These are phyloP conservation scores for Macrosoma leucophasiata DNA, from an alignment of 2,888 invertebrate species.

Conservation along the genomic window DNA sequence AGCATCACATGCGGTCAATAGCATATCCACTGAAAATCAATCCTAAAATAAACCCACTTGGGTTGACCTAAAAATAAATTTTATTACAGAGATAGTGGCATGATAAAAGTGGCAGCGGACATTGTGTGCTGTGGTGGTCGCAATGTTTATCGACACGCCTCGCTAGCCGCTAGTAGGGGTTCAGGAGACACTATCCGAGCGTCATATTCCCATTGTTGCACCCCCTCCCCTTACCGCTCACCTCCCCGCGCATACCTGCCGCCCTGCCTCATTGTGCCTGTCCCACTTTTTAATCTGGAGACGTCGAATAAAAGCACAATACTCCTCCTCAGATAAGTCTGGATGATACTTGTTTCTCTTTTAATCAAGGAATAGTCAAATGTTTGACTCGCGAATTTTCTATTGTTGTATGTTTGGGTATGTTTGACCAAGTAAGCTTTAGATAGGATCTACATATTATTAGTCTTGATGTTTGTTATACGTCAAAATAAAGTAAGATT, in stretches of 20 bases:
- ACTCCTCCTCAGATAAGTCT: constrained; percentile 50
- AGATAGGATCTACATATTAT: too few relatives aligned
- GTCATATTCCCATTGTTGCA: constrained; percentile 52
- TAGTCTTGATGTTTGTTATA: too few relatives aligned
- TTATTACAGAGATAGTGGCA: too few relatives aligned
- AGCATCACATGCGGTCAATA: too few relatives aligned
- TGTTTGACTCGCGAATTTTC: constrained; percentile 9
- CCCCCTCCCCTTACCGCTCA: constrained; percentile 40
- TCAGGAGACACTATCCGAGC: constrained; percentile 42
- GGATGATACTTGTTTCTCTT: constrained; percentile 50
- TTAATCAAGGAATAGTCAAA: constrained; percentile 47
- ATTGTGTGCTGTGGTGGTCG: too few relatives aligned
- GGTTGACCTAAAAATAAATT: too few relatives aligned
- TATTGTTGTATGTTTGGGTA: constrained; percentile 10
- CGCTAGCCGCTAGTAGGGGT: constrained; percentile 35
- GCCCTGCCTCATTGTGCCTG: constrained; percentile 55
- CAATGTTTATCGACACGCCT: too few relatives aligned
- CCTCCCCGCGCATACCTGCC: constrained; percentile 35
- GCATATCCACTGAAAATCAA: too few relatives aligned
- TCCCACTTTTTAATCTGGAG: constrained; percentile 69
- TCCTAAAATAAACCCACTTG: too few relatives aligned
- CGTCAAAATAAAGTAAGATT: too few relatives aligned
- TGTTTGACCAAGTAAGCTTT: too few relatives aligned
- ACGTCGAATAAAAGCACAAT: constrained; percentile 66
- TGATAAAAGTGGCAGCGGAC: too few relatives aligned